Percentiles rank a stretch among this genome's conserved stretches.
These are phyloP conservation scores for Malurus alboscapulatus DNA, from an alignment of 2,113 vertebrate species.

Conservation along the genomic window DNA sequence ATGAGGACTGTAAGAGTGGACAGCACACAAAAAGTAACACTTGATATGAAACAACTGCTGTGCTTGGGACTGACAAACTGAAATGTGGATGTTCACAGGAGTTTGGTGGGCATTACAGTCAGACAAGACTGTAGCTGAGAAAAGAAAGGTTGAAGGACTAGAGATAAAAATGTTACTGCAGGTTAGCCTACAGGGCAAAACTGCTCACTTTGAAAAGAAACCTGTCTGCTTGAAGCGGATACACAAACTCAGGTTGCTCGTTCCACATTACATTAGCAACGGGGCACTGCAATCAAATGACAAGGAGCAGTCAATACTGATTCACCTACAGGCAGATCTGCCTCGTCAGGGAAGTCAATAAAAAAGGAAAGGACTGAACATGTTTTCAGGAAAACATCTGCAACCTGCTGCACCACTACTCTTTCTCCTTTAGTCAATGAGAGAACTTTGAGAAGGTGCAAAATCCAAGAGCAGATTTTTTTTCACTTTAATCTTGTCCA, in stretches of 20 bases:
- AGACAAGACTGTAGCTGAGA: background rate
- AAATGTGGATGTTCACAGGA: background rate
- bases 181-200: background rate
- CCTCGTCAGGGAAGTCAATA: background rate
- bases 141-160: background rate
- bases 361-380: background rate
- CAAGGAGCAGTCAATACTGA: background rate
- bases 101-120: background rate
- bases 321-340: background rate
- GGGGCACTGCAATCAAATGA: background rate
- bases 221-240: background rate
- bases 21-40: background rate
- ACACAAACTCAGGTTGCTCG: background rate
- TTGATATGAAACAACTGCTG: background rate
- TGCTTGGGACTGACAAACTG: background rate
- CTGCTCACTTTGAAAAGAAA: background rate
- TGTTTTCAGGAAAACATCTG: background rate
- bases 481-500: background rate
- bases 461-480: background rate
- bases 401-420: accelerated
- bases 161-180: background rate
- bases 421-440: background rate
- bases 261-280: background rate
- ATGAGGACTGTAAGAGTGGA: background rate
- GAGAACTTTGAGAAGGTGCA: background rate